Evolutionary conservation across 2,797 vertebrate genomes (phyloP).

Genomic region (Dendrocincla tyrannina): DNA sequence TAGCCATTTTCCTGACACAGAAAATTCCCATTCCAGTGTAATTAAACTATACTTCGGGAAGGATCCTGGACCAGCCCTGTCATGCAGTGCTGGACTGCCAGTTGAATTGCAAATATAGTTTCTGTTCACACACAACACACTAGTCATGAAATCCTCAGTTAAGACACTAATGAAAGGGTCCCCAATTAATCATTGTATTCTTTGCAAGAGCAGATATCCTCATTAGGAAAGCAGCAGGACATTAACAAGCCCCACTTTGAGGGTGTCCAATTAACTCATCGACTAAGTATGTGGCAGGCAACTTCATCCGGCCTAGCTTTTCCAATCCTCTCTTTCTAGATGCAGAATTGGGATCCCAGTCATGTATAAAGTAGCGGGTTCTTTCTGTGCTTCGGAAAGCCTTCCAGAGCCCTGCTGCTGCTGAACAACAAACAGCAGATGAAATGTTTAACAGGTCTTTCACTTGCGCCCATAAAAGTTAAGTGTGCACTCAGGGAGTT

Average conservation of each 20-base stretch:
- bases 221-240: constrained; percentile 41
- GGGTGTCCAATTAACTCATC: constrained; percentile 48
- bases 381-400: not conserved
- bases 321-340: not conserved
- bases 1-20: not conserved
- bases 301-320: not conserved
- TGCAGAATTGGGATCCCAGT: not conserved
- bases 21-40: not conserved
- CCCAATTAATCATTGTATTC: constrained; percentile 41
- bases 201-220: constrained; percentile 18
- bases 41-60: constrained; percentile 13
- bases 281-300: constrained; percentile 28
- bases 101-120: not conserved
- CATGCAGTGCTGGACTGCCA: not conserved
- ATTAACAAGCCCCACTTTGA: constrained; percentile 30
- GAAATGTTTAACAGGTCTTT: constrained; percentile 4
- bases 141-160: constrained; percentile 30
- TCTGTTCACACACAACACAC: not conserved
- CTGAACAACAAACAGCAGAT: not conserved
- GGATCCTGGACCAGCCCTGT: not conserved
- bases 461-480: not conserved
- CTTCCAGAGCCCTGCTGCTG: not conserved
- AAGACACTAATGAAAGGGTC: constrained; percentile 15
- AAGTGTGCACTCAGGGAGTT: not conserved
- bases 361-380: not conserved